These are phyloP conservation scores for Formica selysi DNA, from an alignment of 1,140 invertebrate genomes.

Conservation along the genomic window DNA sequence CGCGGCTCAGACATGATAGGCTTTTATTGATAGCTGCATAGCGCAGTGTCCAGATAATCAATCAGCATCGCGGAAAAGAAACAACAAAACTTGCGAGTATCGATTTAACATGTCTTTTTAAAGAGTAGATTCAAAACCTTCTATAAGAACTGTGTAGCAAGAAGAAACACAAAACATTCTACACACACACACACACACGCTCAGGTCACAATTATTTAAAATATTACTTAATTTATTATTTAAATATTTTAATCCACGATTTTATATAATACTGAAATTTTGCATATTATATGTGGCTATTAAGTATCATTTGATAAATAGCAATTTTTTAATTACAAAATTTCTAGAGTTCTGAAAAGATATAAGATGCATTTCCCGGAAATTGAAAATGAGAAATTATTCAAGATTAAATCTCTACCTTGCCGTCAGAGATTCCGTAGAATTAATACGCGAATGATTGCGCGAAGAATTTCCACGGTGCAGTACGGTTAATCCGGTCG, in stretches of 20 bases:
- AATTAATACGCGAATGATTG: constrained; percentile 38
- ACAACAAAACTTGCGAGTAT: too few species aligned
- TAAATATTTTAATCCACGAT: neutral
- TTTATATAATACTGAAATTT: constrained; percentile 3
- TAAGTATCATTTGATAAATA: neutral
- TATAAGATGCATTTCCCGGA: neutral
- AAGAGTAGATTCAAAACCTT: too few species aligned
- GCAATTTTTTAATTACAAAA: neutral
- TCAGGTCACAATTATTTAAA: neutral
- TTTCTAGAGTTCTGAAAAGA: neutral
- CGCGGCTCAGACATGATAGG: too few species aligned
- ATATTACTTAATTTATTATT: neutral
- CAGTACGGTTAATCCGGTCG: constrained; percentile 50
- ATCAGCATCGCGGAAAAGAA: too few species aligned
- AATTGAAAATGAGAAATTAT: neutral
- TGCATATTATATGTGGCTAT: neutral
- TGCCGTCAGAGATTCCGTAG: neutral
- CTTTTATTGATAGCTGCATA: too few species aligned
- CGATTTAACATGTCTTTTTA: too few species aligned
- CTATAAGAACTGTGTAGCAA: too few species aligned
- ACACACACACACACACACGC: too few species aligned
- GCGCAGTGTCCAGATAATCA: too few species aligned
- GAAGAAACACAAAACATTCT: neutral
- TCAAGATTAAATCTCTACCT: neutral
- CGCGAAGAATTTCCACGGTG: constrained; percentile 24